A percentile compares a stretch with the other conserved stretches of the same genome.
phyloP scores from a whole-genome alignment of 2,888 invertebrate genomes.

The Cantharis flavilabris region DNA sequence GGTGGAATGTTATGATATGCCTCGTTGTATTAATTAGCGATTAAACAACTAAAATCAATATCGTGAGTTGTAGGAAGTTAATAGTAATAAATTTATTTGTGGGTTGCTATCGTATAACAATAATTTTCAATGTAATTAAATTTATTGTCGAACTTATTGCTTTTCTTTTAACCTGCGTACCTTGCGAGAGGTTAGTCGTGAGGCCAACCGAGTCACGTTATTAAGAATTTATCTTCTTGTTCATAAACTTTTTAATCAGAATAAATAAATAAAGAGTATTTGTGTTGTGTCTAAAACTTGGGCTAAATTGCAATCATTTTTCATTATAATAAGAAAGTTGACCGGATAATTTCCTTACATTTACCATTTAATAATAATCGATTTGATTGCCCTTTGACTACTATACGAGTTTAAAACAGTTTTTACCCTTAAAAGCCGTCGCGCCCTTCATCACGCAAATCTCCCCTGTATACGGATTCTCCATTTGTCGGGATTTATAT shows the following conservation, averaged over 20 bases:
- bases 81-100: slow-evolving; percentile 6
- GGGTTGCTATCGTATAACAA: neutral
- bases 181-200: neutral
- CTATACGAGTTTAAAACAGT: neutral
- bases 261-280: slow-evolving; percentile 6
- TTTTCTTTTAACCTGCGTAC: slow-evolving; percentile 12
- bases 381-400: neutral
- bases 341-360: neutral
- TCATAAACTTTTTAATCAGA: slow-evolving; percentile 8
- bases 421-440: neutral
- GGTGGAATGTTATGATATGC: neutral
- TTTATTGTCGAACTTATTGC: slow-evolving; percentile 12
- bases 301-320: slow-evolving; percentile 2
- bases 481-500: neutral
- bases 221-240: slow-evolving; percentile 11
- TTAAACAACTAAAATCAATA: neutral
- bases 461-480: neutral
- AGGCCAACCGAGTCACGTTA: slow-evolving; percentile 12
- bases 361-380: neutral
- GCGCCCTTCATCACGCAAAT: neutral
- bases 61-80: slow-evolving; percentile 4
- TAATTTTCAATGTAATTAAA: slow-evolving; percentile 13
- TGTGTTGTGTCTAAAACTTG: neutral
- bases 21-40: slow-evolving; percentile 2
- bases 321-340: neutral